Percentiles rank a stretch among this genome's conserved stretches.
phyloP scores from a whole-genome alignment of 2,888 invertebrate genomes.

The Pemphredon lugubris region DNA sequence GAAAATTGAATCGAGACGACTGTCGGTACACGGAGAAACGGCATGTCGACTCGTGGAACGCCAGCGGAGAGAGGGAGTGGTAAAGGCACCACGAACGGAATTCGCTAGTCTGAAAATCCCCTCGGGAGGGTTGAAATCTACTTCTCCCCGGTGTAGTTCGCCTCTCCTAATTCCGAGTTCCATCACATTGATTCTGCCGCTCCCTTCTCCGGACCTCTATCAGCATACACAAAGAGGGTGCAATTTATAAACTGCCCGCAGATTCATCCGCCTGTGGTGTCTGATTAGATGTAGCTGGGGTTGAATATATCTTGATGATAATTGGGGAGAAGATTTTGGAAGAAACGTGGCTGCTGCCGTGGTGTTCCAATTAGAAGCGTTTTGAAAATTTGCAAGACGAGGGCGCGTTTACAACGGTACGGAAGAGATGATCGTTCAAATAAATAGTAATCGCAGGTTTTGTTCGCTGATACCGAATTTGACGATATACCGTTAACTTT shows the following conservation, averaged over 20 bases:
- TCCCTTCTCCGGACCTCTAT: conserved; percentile 51
- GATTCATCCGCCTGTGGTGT: conserved; percentile 53
- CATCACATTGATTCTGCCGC: conserved; percentile 49
- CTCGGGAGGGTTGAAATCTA: conserved; percentile 61
- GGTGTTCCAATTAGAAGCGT: conserved; percentile 45
- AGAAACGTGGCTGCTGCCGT: conserved; percentile 28
- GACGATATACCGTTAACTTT: too few species aligned
- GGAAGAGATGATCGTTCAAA: neutral
- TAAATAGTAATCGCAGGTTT: neutral
- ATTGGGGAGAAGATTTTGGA: conserved; percentile 40
- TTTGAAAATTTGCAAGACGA: conserved; percentile 16
- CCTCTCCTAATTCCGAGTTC: conserved; percentile 61
- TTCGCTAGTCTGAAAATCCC: conserved; percentile 49
- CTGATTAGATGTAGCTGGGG: conserved; percentile 45
- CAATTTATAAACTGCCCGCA: conserved; percentile 65
- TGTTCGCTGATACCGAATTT: neutral
- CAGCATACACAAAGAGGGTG: conserved; percentile 50
- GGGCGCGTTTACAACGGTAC: neutral
- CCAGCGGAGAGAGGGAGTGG: conserved; percentile 37
- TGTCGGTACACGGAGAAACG: conserved; percentile 30
- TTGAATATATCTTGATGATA: conserved; percentile 60
- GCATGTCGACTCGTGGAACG: conserved; percentile 41
- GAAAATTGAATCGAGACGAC: conserved; percentile 60
- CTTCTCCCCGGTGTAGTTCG: conserved; percentile 44
- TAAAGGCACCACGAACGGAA: conserved; percentile 46